Evolutionary conservation across 1,140 invertebrate species (phyloP), one percentile per base, ranked within the genome.

Genomic region (Venturia canescens): DNA sequence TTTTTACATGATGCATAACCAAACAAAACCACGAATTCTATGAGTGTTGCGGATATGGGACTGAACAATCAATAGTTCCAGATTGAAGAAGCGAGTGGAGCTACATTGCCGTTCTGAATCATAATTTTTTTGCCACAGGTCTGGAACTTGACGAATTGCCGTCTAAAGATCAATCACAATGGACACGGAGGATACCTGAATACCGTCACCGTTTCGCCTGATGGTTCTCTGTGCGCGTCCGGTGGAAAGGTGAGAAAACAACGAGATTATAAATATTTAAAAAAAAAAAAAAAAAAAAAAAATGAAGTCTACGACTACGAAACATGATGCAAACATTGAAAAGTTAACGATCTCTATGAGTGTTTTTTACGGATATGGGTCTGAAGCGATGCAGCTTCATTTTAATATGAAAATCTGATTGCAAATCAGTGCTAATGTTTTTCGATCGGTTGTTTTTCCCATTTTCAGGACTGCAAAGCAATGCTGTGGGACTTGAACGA

Each of bases 401-500:
- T 11, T 1, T 4, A 44, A 44, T 11, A 11, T 44, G 7, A 44
- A 69, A 57, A 77, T 31, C 3, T 63, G 21, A 6, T 9, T 71
- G 67, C 16, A 72, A 69, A 71, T 34, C 23, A 27, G 21, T 66
- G 70, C 50, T 63, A 23, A 82, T 50, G 29, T 16, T 78, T 23
- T 21, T 78, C 21, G 76, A 63, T 72, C 44, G 48, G 27, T 38
- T 74, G 71, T 76, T 78, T 50, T 75, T 72, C 83, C 80, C 78
- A 27, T 83, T 87, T 90, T 16, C 83, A 96, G 95, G 99, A 99
- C 93, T 98, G 98, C 92, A 98, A 98, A 93, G 98, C 99, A 13
- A 99, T 99, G 98, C 92, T 99, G 71, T 99, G 99, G 99, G 99
- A 99, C 92, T 93, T 99, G 86, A 99, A 99, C 93, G 99, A 99